Base-by-base conservation (phyloP, 2,888 invertebrate genomes). In the Xestia ashworthii region DNA sequence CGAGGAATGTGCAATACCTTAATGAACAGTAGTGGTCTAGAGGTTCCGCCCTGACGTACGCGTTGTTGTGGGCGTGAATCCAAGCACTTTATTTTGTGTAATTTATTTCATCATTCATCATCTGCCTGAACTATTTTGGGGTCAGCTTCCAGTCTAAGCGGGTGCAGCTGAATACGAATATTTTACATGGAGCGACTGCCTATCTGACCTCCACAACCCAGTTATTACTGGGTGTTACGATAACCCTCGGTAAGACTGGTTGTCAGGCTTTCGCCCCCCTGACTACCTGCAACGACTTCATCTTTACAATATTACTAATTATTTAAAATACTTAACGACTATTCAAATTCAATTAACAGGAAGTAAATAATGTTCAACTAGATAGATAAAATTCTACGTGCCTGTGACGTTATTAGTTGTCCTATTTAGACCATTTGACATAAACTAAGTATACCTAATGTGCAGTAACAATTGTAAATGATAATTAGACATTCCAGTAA, bases 401-500 rank as follows among this genome's bases (percentile, higher is more conserved):
- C 50, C 38, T 77, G 68, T 85, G 83, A 85, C 80, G 83, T 80
- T 6, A 67, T 65, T 71, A 58, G 12, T n/a, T 82, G 80, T 64
- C 58, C 76, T 68, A 82, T 75, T 85, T 83, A 74, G 72, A 67
- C n/a, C 22, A 68, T 74, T 77, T 66, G 41, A 77, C 71, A 65
- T 80, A 71, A 5, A 76, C 60, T 74, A 64, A 25, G 5, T 58
- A 60, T 65, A n/a, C n/a, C n/a, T n/a, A 75, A 66, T 77, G 68
- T 75, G 46, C 62, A 69, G 53, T 66, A 66, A 83, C 71, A 82
- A 85, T 76, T 85, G 71, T 74, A 74, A 75, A 66, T 69, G 83
- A 80, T 83, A 83, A 83, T 80, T 77, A 72, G 46, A 75, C 80
- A 64, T 76, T 8, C 74, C 16, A 80, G 74, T 77, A 75, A 85